Percentiles rank a stretch among this genome's conserved stretches.
Evolutionary conservation across 2,888 invertebrate species (phyloP).

Genomic region (Chrysolina haemoptera): DNA sequence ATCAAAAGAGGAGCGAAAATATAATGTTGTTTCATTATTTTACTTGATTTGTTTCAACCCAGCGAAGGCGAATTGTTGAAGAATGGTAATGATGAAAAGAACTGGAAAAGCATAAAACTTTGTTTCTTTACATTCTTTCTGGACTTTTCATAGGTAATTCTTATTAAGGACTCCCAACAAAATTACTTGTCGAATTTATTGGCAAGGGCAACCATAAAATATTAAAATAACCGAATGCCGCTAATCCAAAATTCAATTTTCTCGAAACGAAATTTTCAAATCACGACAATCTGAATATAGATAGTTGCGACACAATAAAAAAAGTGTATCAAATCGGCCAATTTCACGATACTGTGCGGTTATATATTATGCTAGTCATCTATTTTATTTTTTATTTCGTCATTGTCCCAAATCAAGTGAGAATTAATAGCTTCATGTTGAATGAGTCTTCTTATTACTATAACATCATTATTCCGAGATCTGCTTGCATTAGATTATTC

Average conservation of each 20-base stretch:
- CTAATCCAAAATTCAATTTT: conserved; percentile 12
- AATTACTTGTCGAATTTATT: too few species aligned
- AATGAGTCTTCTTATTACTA: conserved; percentile 11
- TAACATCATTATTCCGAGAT: conserved; percentile 27
- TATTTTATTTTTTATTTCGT: conserved; percentile 30
- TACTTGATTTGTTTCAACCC: not conserved
- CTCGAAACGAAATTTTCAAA: conserved; percentile 3
- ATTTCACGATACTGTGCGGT: conserved; percentile 41
- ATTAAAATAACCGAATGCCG: not conserved
- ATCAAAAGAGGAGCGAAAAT: not conserved
- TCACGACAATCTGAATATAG: conserved; percentile 35
- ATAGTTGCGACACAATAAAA: conserved; percentile 36
- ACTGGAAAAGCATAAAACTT: too few species aligned
- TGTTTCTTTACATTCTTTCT: too few species aligned
- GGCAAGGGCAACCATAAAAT: not conserved
- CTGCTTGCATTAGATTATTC: conserved; percentile 24
- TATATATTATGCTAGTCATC: conserved; percentile 33
- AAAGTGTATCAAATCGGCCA: conserved; percentile 46
- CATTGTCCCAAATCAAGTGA: conserved; percentile 22
- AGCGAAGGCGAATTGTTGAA: not conserved
- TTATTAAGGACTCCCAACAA: too few species aligned
- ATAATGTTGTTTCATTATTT: not conserved
- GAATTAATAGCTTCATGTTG: conserved; percentile 20
- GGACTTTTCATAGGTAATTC: too few species aligned
- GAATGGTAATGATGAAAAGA: not conserved